phyloP scores from a whole-genome alignment of 1,140 invertebrate genomes.

The Drosophila melanogaster region Release_6_plus_ISO1_MT NT_033777.3:17716501-17717000 shows the following conservation, averaged over 20 bases:
- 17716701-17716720: conserved; percentile 51
- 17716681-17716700: conserved; percentile 41
- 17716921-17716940: conserved; percentile 83
- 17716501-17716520: conserved; percentile 60
- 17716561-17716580: conserved; percentile 69
- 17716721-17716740: conserved; percentile 53
- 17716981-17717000: conserved; percentile 11
- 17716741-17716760: conserved; percentile 84
- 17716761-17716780: conserved; percentile 68
- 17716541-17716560: conserved; percentile 67
- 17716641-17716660: conserved; percentile 70
- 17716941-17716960: conserved; percentile 68
- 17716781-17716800: conserved; percentile 22
- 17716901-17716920: conserved; percentile 78
- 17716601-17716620: conserved; percentile 42
- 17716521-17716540: conserved; percentile 54
- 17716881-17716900: conserved; percentile 74
- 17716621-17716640: conserved; percentile 77
- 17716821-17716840: conserved; percentile 17
- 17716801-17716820: conserved; percentile 17
- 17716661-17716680: conserved; percentile 42
- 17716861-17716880: conserved; percentile 65
- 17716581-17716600: conserved; percentile 35
- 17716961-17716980: conserved; percentile 48
- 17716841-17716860: conserved; percentile 40